phyloP scores from a whole-genome alignment of 2,797 vertebrate species.

The Gastrophryne carolinensis region DNA sequence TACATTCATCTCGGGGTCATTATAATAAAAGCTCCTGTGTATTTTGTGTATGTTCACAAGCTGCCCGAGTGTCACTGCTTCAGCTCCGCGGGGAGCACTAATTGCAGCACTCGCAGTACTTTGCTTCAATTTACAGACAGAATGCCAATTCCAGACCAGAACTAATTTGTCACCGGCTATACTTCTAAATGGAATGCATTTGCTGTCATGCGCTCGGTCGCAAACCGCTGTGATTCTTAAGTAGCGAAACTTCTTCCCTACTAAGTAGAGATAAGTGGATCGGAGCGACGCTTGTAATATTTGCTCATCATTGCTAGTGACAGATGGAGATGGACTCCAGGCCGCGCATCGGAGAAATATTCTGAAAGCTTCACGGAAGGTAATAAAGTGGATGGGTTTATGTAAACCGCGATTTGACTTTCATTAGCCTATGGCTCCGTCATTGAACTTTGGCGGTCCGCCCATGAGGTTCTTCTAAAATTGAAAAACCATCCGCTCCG shows the following conservation, averaged over 20 bases:
- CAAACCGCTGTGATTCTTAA: not conserved
- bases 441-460: too few relatives aligned
- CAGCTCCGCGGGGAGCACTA: conserved; percentile 53
- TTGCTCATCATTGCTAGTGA: too few relatives aligned
- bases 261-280: too few relatives aligned
- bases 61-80: conserved; percentile 8
- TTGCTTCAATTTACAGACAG: conserved; percentile 55
- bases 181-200: conserved; percentile 56
- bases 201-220: conserved; percentile 52
- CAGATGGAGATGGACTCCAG: too few relatives aligned
- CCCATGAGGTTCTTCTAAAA: too few relatives aligned
- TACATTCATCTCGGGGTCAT: conserved; percentile 6
- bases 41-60: conserved; percentile 20
- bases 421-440: too few relatives aligned
- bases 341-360: too few relatives aligned
- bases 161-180: conserved; percentile 58
- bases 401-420: too few relatives aligned
- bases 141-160: conserved; percentile 57
- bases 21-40: conserved; percentile 37
- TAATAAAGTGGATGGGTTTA: too few relatives aligned
- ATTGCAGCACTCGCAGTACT: conserved; percentile 53
- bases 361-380: too few relatives aligned
- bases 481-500: too few relatives aligned
- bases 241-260: conserved; percentile 30
- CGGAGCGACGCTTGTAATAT: too few relatives aligned